phyloP scores from a whole-genome alignment of 1,140 invertebrate species.

The Drosophila pruinosa region DNA sequence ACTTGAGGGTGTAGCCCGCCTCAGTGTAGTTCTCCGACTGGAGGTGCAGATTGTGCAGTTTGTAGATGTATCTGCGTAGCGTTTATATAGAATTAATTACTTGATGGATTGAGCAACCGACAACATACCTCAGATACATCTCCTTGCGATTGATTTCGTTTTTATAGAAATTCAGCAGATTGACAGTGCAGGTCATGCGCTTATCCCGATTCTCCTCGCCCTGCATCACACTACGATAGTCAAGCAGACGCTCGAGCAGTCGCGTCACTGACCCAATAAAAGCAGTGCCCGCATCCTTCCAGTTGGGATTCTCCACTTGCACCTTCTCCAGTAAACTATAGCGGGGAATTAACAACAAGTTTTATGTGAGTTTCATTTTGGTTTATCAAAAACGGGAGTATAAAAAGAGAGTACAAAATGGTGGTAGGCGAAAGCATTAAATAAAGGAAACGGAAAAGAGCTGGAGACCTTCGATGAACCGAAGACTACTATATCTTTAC shows the following conservation, averaged over 20 bases:
- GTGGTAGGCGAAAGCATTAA: background rate
- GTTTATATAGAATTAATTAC: background rate
- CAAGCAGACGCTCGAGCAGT: slow-evolving; percentile 93
- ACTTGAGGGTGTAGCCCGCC: slow-evolving; percentile 96
- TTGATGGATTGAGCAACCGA: background rate
- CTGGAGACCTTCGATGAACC: background rate
- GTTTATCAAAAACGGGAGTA: background rate
- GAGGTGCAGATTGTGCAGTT: slow-evolving; percentile 96
- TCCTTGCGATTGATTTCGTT: slow-evolving; percentile 97
- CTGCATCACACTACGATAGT: slow-evolving; percentile 96
- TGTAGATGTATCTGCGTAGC: slow-evolving; percentile 92
- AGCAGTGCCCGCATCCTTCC: slow-evolving; percentile 94
- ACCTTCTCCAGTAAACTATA: slow-evolving; percentile 93
- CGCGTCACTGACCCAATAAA: slow-evolving; percentile 96
- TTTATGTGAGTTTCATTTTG: background rate
- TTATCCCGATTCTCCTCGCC: slow-evolving; percentile 96
- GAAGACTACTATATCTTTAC: background rate
- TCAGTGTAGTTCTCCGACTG: slow-evolving; percentile 97
- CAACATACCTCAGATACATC: slow-evolving; percentile 91
- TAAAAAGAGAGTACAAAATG: background rate
- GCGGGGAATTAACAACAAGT: background rate
- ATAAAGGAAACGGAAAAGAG: background rate
- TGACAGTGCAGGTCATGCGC: slow-evolving; percentile 98
- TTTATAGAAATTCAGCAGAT: slow-evolving; percentile 98
- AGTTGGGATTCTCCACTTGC: slow-evolving; percentile 91